Percentiles rank a stretch among this genome's conserved stretches.
These are phyloP conservation scores for Agrenia bidenticulata DNA, from an alignment of 2,888 invertebrate species.

Conservation along the genomic window DNA sequence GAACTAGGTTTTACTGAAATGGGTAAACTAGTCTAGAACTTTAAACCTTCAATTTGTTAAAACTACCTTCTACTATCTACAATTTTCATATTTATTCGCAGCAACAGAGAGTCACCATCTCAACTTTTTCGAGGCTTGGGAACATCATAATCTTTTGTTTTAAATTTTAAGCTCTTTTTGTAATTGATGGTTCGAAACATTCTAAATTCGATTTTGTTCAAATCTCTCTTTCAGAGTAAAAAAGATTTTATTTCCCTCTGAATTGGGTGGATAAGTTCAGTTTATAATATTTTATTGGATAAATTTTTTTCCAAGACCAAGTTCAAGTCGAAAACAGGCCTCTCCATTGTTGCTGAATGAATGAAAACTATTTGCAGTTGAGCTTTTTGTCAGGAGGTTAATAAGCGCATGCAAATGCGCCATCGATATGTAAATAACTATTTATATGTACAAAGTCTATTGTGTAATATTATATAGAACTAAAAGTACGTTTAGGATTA, in stretches of 20 bases:
- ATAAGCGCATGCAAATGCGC: slow-evolving; percentile 50
- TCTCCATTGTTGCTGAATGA: slow-evolving; percentile 34
- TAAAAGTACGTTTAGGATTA: no score
- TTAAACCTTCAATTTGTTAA: background rate
- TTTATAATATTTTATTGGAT: background rate
- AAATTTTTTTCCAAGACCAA: slow-evolving; percentile 6
- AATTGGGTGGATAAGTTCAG: background rate
- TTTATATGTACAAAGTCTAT: slow-evolving; percentile 7
- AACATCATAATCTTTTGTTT: background rate
- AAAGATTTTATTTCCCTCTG: background rate
- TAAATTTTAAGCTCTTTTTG: no score
- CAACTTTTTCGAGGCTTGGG: background rate
- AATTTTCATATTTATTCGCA: slow-evolving; percentile 20
- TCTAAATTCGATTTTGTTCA: no score
- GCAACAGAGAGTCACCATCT: background rate
- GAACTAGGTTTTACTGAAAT: no score
- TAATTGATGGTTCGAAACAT: no score
- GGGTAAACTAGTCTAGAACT: no score
- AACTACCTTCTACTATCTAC: slow-evolving; percentile 15
- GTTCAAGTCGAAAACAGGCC: background rate
- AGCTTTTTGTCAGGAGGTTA: slow-evolving; percentile 53
- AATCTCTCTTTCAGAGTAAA: no score
- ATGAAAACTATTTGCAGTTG: slow-evolving; percentile 53
- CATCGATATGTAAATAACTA: slow-evolving; percentile 20
- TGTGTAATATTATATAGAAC: no score